Conservation (phyloP, 2,888 invertebrate genomes). For the Argyresthia goedartella region DNA sequence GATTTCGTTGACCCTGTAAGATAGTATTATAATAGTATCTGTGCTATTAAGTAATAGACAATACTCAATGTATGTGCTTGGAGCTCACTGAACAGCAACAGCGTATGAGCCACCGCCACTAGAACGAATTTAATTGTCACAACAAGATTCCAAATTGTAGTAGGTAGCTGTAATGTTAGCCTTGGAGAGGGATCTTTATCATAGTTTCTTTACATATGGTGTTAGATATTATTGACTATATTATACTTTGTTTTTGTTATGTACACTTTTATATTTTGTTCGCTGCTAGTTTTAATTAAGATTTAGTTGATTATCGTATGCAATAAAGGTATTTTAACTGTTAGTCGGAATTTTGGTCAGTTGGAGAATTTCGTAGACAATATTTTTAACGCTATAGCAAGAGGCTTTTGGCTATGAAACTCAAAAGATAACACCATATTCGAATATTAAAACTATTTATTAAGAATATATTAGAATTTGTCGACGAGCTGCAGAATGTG, state of each 20-base stretch:
- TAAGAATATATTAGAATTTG: conserved; percentile 78
- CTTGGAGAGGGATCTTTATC: too few species aligned
- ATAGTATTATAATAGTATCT: too few species aligned
- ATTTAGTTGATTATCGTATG: conserved; percentile 21
- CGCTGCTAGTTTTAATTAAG: conserved; percentile 20
- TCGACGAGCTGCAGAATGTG: conserved; percentile 93
- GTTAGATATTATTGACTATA: too few species aligned
- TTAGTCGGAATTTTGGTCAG: conserved; percentile 12
- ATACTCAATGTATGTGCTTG: too few species aligned
- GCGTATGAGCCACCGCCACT: too few species aligned
- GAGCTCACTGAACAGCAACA: too few species aligned
- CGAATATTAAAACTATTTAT: not conserved
- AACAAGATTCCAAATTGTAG: too few species aligned
- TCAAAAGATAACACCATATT: not conserved
- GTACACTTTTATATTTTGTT: conserved; percentile 30
- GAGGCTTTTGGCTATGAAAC: not conserved
- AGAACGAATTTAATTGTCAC: too few species aligned
- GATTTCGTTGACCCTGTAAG: too few species aligned
- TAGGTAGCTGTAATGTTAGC: too few species aligned
- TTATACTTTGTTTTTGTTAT: conserved; percentile 18
- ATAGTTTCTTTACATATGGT: too few species aligned
- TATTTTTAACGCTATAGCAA: conserved; percentile 1
- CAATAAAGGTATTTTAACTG: conserved; percentile 35
- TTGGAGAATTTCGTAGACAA: not conserved
- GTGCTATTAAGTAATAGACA: too few species aligned